Percentiles rank a stretch among this genome's conserved stretches.
Evolutionary conservation across 2,888 invertebrate species (phyloP).

Genomic region (Diogma glabrata): DNA sequence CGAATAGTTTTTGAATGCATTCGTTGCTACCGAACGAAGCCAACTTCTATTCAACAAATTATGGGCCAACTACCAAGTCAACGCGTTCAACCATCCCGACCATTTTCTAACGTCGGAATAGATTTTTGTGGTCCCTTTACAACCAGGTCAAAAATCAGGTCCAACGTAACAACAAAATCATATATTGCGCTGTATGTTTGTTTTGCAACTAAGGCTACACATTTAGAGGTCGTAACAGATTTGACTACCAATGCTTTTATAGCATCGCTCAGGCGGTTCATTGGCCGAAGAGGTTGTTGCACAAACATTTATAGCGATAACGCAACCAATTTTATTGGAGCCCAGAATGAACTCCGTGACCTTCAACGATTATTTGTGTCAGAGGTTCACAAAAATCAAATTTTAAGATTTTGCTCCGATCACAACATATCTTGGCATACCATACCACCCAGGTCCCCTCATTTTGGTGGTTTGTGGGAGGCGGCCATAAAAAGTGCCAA

Average conservation of each 20-base stretch:
- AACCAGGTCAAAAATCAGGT: background rate
- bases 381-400: background rate
- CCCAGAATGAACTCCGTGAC: background rate
- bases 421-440: background rate
- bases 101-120: no score
- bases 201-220: background rate
- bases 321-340: background rate
- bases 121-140: background rate
- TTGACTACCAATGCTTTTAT: background rate
- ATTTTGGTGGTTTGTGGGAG: background rate
- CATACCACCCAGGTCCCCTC: background rate
- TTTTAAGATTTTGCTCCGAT: background rate
- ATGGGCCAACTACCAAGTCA: no score
- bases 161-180: background rate
- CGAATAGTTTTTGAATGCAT: background rate
- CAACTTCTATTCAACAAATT: no score
- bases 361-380: no score
- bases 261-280: background rate
- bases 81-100: no score
- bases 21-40: no score
- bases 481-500: background rate
- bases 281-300: background rate
- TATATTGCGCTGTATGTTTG: background rate
- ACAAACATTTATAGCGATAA: background rate
- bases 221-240: background rate